phyloP scores from a whole-genome alignment of 2,888 invertebrate species.

The Chrysina gloriosa region DNA sequence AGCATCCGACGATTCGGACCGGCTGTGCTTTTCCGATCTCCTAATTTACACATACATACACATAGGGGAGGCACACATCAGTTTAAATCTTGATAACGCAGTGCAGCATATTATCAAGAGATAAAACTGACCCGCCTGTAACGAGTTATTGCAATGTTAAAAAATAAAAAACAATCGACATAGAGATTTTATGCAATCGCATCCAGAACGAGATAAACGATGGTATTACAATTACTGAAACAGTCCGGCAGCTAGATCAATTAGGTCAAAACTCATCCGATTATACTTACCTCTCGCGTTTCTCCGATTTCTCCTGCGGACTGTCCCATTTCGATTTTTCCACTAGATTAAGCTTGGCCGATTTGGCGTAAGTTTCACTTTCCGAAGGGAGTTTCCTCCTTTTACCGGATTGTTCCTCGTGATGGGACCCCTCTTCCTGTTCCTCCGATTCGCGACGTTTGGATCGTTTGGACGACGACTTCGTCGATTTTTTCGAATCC shows the following conservation, averaged over 20 bases:
- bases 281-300: slow-evolving; percentile 37
- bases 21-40: slow-evolving; percentile 43
- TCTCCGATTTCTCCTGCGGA: slow-evolving; percentile 47
- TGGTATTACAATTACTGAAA: slow-evolving; percentile 30
- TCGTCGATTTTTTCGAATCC: neutral
- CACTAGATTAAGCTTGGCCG: slow-evolving; percentile 39
- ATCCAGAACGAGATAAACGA: slow-evolving; percentile 5
- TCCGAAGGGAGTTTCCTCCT: slow-evolving; percentile 3
- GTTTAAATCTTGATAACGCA: slow-evolving; percentile 40
- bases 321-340: slow-evolving; percentile 53
- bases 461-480: slow-evolving; percentile 30
- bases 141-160: slow-evolving; percentile 5
- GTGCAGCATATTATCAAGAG: slow-evolving; percentile 22
- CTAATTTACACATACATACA: slow-evolving; percentile 45
- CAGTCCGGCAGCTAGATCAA: slow-evolving; percentile 20
- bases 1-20: slow-evolving; percentile 31
- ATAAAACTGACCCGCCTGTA: slow-evolving; percentile 22
- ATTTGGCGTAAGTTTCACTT: slow-evolving; percentile 11
- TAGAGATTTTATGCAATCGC: slow-evolving; percentile 19
- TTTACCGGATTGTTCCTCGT: neutral
- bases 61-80: slow-evolving; percentile 26
- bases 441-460: neutral
- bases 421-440: neutral
- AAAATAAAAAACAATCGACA: slow-evolving; percentile 5
- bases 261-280: neutral